Base-by-base conservation (phyloP, 2,113 vertebrate genomes). In the Dendropsophus ebraccatus region DNA sequence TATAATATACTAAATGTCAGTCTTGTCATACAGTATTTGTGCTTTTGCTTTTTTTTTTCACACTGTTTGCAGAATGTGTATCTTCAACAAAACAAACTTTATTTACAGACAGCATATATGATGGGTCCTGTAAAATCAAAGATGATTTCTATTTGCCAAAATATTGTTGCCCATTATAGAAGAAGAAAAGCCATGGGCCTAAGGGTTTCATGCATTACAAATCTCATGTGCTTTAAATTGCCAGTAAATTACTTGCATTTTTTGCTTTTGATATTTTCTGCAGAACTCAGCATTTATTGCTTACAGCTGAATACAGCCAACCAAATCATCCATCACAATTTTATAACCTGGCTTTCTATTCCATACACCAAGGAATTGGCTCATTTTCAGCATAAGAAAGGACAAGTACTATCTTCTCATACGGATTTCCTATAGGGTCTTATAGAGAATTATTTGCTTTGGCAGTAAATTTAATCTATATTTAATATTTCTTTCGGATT, bases 241-340 rank as follows among this genome's bases (percentile, higher is more conserved):
- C 92, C 90, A 92, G 93, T 94, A 95, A 95, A 96, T 95, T 93
- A 95, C 91, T 93, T 91, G 90, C 2, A 80, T 1, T 88, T 1
- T 92, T 94, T 93, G 90, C 92, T 91, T 91, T 91, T 91, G 89
- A 91, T 90, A 88, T 87, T 92, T 95, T 95, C 90, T 94, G 94
- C 92, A 1, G 0, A 94, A 91, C 92, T 96, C 94, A 95, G 94
- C 92, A 4, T 92, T 94, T 94, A 94, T 91, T 93, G 92, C 93
- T 94, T 92, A 94, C 88, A 93, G 92, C 92, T 91, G 92, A 94
- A 93, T 90, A 89, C 77, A 91, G 90, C 78, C 90, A 91, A 90
- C 91, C 92, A 94, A 92, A 91, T 91, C 91, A 95, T 95, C 92
- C 88, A 92, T 95, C 93, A 93, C 14, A 78, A 91, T 92, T 95